Evolutionary conservation across 2,113 vertebrate species (phyloP), one percentile per base, ranked within the genome.

Genomic region (Caranx melampygus): DNA sequence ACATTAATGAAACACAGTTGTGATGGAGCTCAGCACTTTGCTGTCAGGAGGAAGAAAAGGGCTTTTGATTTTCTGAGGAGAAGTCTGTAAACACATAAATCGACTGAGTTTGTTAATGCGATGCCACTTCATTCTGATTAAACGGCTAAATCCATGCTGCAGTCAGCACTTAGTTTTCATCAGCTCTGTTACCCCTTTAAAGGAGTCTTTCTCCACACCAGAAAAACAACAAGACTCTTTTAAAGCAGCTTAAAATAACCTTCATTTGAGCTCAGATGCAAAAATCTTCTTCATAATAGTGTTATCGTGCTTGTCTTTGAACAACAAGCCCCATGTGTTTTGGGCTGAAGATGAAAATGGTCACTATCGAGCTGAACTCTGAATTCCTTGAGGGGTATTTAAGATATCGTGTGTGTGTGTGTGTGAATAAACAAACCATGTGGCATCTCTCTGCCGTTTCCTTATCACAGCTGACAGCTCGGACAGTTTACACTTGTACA

Each of bases 391-490:
- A 21, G 54, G 5, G 14, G 69, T 42, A 12, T 73, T 35, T 62
- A 6, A 55, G 44, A 45, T 59, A 72, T 15, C 0, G 8, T 68
- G 26, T 1, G 12, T 45, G 51, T 26, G 11, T 42, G 5, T n/a
- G 35, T 13, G 5, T n/a, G 26, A 20, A 54, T 21, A 49, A 65
- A 86, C 13, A 66, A 77, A 60, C 60, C 11, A 3, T 0, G 18
- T 5, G 5, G 42, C 20, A 26, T 62, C 61, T 31, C 21, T 45
- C 71, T 69, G 10, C 35, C 68, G 44, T 20, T 16, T 16, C 37
- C 55, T 78, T 74, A 74, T 73, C 79, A 47, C 14, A 5, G 7
- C 21, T 12, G 63, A 65, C 72, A 67, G 9, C 20, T 6, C 6
- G 20, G 67, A 74, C 45, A 31, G 26, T 1, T 58, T 16, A 18